Evolutionary conservation across 2,113 vertebrate species (phyloP).

Genomic region (Malurus cyaneus): DNA sequence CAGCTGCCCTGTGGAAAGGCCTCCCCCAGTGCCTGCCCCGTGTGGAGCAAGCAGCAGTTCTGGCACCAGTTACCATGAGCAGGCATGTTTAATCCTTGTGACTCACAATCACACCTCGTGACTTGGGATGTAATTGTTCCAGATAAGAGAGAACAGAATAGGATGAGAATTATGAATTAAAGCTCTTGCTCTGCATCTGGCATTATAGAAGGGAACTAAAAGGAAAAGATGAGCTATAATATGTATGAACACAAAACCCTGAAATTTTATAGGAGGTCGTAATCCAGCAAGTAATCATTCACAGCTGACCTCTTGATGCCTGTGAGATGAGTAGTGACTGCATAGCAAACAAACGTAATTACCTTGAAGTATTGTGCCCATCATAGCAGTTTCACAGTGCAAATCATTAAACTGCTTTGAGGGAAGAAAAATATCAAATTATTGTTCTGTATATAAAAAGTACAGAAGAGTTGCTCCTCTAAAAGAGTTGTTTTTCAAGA

Average conservation of each 20-base stretch:
- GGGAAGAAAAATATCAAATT: neutral
- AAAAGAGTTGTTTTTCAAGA: neutral
- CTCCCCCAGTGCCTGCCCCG: constrained; percentile 83
- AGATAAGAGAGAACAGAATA: neutral
- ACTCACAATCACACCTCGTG: neutral
- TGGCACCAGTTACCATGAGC: constrained; percentile 80
- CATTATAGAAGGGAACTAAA: neutral
- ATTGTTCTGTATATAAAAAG: neutral
- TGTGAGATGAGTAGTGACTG: neutral
- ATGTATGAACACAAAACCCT: neutral
- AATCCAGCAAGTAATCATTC: neutral
- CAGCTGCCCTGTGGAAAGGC: constrained; percentile 88
- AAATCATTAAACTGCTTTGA: neutral
- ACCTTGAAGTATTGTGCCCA: neutral
- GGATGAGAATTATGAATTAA: neutral
- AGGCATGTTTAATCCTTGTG: constrained; percentile 72
- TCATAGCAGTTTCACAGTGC: neutral
- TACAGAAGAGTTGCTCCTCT: neutral
- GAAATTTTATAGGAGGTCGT: neutral
- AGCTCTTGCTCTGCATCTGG: neutral
- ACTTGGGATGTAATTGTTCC: neutral
- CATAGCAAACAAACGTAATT: neutral
- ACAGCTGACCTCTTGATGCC: neutral
- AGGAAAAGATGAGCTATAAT: neutral
- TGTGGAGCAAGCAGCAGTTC: constrained; percentile 81